Evolutionary conservation across 2,113 vertebrate genomes (phyloP), one percentile per base, ranked within the genome.

Genomic region (Pluvianellus socialis): DNA sequence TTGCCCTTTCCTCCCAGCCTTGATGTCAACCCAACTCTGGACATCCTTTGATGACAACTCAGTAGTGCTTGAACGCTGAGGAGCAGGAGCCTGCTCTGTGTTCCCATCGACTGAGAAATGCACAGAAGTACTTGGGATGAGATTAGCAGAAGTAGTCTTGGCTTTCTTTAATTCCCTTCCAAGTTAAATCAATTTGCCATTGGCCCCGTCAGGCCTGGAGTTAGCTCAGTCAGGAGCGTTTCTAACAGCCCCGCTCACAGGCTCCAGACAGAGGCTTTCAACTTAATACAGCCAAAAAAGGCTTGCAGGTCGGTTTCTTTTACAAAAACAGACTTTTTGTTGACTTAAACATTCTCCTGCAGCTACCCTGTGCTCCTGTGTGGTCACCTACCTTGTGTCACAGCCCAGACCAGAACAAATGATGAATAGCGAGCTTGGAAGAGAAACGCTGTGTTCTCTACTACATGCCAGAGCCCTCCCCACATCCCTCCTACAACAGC

Each of bases 301-400:
- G 6, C n/a, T 94, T 53, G 42, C 73, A 90, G 67, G 71, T 94
- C 4, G 0, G 27, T 73, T 94, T 92, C 66, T 94, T 97, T 95
- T 81, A 93, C 33, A 81, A 94, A 96, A 96, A 61, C 83, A 91
- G n/a, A 11, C 28, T 50, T 92, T 82, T 42, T 95, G 86, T 95
- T 97, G 70, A 92, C 67, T 94, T 92, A 82, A 97, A 94, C 73
- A 83, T 95, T 95, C 80, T 91, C 91, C 55, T 95, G 80, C 62
- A 91, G 83, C 91, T 92, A 91, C 62, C 26, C 49, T 62, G 61
- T 88, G 84, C 92, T 95, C 74, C 91, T 94, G 91, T 97, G 95
- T 94, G 96, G 95, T 94, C 95, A 95, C 77, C 74, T 87, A 81
- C 58, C 53, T 85, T 89, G 66, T 92, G 92, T 95, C 84, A 94